Evolutionary conservation across 2,113 vertebrate genomes (phyloP).

Genomic region (Cyanistes caeruleus): DNA sequence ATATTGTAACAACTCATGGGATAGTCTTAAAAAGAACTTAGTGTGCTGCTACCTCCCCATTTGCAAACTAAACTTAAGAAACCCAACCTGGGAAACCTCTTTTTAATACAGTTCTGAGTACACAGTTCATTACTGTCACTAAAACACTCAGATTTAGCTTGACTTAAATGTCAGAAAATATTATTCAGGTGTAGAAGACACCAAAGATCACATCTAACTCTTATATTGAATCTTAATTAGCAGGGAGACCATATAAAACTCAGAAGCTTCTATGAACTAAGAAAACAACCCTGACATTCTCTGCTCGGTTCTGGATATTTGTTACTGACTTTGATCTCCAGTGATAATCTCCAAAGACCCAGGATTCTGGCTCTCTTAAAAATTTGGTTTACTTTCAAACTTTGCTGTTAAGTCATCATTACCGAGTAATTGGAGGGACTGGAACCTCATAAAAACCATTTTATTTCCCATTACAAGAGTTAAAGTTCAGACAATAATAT

Average conservation of each 20-base stretch:
- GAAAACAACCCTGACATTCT: constrained; percentile 25
- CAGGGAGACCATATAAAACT: constrained; percentile 44
- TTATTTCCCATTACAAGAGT: not conserved
- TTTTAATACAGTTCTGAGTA: constrained; percentile 52
- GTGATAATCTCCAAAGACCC: not conserved
- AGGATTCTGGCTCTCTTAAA: not conserved
- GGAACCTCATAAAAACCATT: not conserved
- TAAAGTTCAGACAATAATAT: not conserved
- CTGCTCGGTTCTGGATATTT: constrained; percentile 33
- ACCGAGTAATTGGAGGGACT: constrained; percentile 31
- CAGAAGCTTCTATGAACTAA: constrained; percentile 1
- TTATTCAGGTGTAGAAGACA: constrained; percentile 70
- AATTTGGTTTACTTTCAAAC: constrained; percentile 57
- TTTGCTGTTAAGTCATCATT: constrained; percentile 26
- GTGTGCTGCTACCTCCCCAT: not conserved
- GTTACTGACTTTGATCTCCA: constrained; percentile 57
- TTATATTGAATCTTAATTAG: constrained; percentile 72
- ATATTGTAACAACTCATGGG: not conserved
- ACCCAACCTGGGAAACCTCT: not conserved
- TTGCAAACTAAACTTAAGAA: not conserved
- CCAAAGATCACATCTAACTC: constrained; percentile 69
- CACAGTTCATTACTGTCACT: constrained; percentile 56
- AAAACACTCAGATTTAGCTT: constrained; percentile 3
- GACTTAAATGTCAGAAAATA: constrained; percentile 77
- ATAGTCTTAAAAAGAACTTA: not conserved